These are phyloP conservation scores for Regulus satrapa DNA, from an alignment of 2,113 vertebrate genomes.

Conservation along the genomic window DNA sequence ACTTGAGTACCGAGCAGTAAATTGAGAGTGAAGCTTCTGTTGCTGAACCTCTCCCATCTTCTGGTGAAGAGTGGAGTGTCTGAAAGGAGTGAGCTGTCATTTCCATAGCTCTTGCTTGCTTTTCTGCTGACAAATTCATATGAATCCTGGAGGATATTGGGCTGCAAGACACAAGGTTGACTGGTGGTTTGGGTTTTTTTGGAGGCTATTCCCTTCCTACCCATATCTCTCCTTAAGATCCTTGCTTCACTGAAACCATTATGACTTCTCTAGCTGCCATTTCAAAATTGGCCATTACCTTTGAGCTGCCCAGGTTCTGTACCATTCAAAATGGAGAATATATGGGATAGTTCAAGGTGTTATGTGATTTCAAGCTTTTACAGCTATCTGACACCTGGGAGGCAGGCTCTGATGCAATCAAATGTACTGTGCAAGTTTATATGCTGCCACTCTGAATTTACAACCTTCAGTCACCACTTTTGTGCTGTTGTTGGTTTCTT, in stretches of 20 bases:
- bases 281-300: not conserved
- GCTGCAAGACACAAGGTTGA: not conserved
- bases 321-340: not conserved
- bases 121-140: not conserved
- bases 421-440: not conserved
- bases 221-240: not conserved
- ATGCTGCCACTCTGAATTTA: not conserved
- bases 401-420: not conserved
- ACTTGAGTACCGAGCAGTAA: not conserved
- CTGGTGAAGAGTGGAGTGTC: not conserved
- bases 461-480: not conserved
- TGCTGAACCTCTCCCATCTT: not conserved
- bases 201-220: not conserved
- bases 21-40: not conserved
- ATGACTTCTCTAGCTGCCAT: not conserved
- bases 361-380: not conserved
- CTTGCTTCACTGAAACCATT: not conserved
- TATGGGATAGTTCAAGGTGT: not conserved
- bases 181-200: not conserved
- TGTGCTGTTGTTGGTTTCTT: not conserved
- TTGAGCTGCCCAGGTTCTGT: not conserved
- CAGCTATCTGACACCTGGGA: not conserved
- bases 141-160: not conserved
- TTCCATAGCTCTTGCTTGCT: not conserved
- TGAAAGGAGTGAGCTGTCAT: not conserved